Base-by-base conservation (phyloP, 1,140 invertebrate species). In the Steinernema feltiae region DNA sequence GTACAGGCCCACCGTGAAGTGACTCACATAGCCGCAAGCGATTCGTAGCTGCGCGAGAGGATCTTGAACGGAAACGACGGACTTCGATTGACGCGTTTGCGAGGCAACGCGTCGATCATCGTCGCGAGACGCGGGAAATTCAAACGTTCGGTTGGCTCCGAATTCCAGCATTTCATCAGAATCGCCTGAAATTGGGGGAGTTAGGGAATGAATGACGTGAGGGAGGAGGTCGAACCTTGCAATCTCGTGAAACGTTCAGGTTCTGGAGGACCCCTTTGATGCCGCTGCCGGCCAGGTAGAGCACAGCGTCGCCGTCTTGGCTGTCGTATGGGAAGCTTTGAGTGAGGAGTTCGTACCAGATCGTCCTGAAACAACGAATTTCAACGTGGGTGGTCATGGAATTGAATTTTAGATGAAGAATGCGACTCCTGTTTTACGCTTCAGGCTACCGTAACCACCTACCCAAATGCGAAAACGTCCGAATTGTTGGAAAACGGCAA, bases 381-480 rank as follows among this genome's bases (percentile, higher is more conserved):
- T n/a, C n/a, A n/a, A n/a, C n/a, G n/a, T n/a, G n/a, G n/a, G n/a
- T n/a, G n/a, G n/a, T n/a, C 17, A 72, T 48, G 31, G 27, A 48
- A n/a, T 69, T 46, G 73, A 73, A 18, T 77, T 71, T 29, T 70
- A n/a, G 0, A 75, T 1, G n/a, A 53, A 31, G 15, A 63, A 73
- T 17, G 30, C 53, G 79, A 80, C 46, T 48, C 79, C 76, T 71
- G 69, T 72, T 69, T 17, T 53, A 27, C 69, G 73, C 1, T 18
- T 1, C 7, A 53, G 24, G 88, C 88, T n/a, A n/a, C n/a, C n/a
- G n/a, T n/a, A n/a, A n/a, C n/a, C n/a, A n/a, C n/a, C 88, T 88
- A 95, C 93, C 97, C 96, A 89, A 99, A 99, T 72, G 96, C 94
- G 89, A 96, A 99, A 63, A 98, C 92, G 88, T 99, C 97, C 18